Evolutionary conservation across 2,113 vertebrate species (phyloP).

Genomic region (Myiagra hebetior): DNA sequence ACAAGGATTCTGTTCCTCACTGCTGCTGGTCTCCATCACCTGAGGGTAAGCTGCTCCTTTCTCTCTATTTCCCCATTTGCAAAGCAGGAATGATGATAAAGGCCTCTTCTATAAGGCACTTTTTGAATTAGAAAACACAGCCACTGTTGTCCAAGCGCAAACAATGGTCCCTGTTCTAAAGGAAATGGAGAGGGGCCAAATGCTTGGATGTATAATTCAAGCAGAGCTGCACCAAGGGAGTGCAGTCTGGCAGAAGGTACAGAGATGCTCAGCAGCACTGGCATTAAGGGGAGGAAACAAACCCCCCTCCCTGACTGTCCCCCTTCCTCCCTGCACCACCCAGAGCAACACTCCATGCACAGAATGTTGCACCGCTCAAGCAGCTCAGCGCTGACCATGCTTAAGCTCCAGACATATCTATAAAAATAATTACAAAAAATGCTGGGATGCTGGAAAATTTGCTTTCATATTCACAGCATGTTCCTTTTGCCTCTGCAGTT

Average conservation of each 20-base stretch:
- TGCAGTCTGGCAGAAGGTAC: background rate
- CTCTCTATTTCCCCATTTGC: background rate
- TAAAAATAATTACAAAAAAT: background rate
- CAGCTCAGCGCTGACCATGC: background rate
- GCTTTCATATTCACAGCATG: background rate
- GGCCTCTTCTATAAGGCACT: background rate
- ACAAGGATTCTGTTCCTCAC: background rate
- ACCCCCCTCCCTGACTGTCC: rapidly evolving
- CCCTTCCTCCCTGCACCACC: background rate
- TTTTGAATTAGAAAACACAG: slow-evolving; percentile 14
- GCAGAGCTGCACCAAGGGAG: background rate
- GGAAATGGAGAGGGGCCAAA: slow-evolving; percentile 4
- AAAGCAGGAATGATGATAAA: background rate
- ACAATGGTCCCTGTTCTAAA: slow-evolving; percentile 16
- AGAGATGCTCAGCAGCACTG: background rate
- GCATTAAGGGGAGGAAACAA: background rate
- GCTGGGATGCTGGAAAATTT: slow-evolving; percentile 4
- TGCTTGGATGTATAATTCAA: background rate
- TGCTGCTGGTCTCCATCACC: background rate
- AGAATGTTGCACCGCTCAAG: rapidly evolving
- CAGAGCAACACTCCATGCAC: rapidly evolving
- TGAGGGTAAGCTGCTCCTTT: background rate
- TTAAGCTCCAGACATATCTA: background rate
- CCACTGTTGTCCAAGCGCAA: background rate
- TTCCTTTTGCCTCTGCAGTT: background rate